phyloP scores from a whole-genome alignment of 53 echinoderm and acorn worm genomes.

The Crossaster papposus region DNA sequence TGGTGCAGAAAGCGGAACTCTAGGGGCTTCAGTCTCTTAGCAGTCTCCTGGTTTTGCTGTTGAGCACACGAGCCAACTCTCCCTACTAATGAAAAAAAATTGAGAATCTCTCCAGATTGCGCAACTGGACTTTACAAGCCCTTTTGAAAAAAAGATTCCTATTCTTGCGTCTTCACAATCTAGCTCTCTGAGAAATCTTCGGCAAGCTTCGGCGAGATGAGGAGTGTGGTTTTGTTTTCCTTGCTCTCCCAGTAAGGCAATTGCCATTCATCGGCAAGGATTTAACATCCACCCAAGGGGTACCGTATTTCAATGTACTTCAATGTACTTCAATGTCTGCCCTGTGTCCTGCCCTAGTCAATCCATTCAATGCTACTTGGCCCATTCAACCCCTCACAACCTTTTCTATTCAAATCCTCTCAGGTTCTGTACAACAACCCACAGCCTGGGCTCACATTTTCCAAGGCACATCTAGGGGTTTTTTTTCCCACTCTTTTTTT shows the following conservation, averaged over 20 bases:
- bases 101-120: conserved; percentile 7
- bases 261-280: background rate
- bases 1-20: conserved; percentile 52
- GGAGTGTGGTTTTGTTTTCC: background rate
- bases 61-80: conserved; percentile 43
- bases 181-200: background rate
- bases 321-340: conserved; percentile 12
- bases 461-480: background rate
- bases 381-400: background rate
- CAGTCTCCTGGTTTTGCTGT: background rate
- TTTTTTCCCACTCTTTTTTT: background rate
- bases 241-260: background rate
- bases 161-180: conserved; percentile 3
- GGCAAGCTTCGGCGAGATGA: conserved; percentile 2
- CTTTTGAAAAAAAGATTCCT: background rate
- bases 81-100: background rate
- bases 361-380: background rate
- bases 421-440: background rate
- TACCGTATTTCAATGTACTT: too few relatives aligned
- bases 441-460: conserved; percentile 5
- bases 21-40: too few relatives aligned
- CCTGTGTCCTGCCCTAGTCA: background rate
- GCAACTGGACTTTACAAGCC: conserved; percentile 41
- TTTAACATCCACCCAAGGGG: conserved; percentile 14
- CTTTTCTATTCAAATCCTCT: background rate